Percentiles rank a stretch among this genome's conserved stretches.
Evolutionary conservation across 2,113 vertebrate genomes (phyloP).

Genomic region (Vidua chalybeata): DNA sequence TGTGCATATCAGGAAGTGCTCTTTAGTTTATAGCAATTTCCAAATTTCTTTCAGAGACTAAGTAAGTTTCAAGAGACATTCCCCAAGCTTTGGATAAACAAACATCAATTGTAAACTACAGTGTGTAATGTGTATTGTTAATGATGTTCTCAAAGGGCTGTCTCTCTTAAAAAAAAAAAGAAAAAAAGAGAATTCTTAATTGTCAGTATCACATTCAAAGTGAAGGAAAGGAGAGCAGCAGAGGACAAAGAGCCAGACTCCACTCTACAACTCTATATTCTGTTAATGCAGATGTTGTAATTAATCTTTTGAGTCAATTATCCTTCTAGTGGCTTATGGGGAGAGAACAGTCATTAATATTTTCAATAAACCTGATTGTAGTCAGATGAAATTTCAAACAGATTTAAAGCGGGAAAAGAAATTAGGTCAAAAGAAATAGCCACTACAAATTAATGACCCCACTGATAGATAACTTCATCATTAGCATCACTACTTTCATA

Average conservation of each 20-base stretch:
- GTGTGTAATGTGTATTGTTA: background rate
- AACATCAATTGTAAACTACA: background rate
- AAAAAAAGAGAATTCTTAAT: background rate
- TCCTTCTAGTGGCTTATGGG: constrained; percentile 27
- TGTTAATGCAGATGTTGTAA: constrained; percentile 36
- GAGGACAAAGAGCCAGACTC: constrained; percentile 25
- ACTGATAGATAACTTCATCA: constrained; percentile 24
- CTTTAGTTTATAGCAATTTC: background rate
- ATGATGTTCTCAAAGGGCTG: background rate
- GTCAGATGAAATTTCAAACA: constrained; percentile 38
- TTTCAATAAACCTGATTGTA: constrained; percentile 53
- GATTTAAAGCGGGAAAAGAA: constrained; percentile 36
- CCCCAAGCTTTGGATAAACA: background rate
- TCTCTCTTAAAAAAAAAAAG: background rate
- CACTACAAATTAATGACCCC: constrained; percentile 18
- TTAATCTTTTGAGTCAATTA: constrained; percentile 57
- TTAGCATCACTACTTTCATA: constrained; percentile 22
- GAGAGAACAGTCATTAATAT: constrained; percentile 44
- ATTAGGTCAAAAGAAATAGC: constrained; percentile 38
- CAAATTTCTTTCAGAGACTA: background rate
- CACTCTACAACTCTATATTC: constrained; percentile 8
- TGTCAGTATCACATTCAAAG: background rate
- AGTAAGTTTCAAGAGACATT: background rate
- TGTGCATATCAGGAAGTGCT: background rate
- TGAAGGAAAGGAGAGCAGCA: background rate